phyloP scores from a whole-genome alignment of 2,113 vertebrate species.

The Heterochromis multidens region DNA sequence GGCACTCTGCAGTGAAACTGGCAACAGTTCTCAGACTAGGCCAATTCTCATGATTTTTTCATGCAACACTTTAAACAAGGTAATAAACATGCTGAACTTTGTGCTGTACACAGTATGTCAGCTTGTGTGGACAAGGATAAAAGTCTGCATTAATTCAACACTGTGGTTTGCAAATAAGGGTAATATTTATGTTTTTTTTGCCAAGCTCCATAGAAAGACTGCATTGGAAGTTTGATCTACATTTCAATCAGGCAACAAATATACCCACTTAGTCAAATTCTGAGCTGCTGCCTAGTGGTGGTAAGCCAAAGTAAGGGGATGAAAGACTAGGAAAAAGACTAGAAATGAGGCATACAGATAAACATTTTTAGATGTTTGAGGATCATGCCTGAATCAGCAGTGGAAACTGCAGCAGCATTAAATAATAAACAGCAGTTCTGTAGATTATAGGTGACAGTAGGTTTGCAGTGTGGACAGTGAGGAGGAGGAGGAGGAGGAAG shows the following conservation, averaged over 20 bases:
- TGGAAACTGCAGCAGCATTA: not conserved
- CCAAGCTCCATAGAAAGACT: not conserved
- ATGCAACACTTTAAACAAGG: conserved; percentile 16
- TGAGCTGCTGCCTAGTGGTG: not conserved
- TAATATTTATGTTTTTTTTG: not conserved
- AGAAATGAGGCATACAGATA: not conserved
- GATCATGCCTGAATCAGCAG: not conserved
- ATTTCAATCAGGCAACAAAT: conserved; percentile 44
- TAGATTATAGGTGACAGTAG: not conserved
- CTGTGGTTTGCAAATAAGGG: not conserved
- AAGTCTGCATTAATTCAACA: not conserved
- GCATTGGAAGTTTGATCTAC: conserved; percentile 3
- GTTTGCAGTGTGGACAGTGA: not conserved
- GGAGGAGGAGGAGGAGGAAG: not conserved
- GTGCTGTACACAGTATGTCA: not conserved
- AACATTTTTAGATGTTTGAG: conserved; percentile 1
- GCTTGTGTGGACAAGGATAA: not conserved
- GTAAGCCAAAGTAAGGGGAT: not conserved
- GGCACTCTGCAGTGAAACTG: not conserved
- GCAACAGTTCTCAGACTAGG: not conserved
- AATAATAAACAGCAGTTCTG: not conserved
- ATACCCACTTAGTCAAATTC: conserved; percentile 7
- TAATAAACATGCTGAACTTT: not conserved
- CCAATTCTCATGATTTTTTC: conserved; percentile 30
- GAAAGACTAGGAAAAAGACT: conserved; percentile 27